Evolutionary conservation across 2,113 vertebrate species (phyloP), one percentile per base, ranked within the genome.

Genomic region (Neoarius graeffei): DNA sequence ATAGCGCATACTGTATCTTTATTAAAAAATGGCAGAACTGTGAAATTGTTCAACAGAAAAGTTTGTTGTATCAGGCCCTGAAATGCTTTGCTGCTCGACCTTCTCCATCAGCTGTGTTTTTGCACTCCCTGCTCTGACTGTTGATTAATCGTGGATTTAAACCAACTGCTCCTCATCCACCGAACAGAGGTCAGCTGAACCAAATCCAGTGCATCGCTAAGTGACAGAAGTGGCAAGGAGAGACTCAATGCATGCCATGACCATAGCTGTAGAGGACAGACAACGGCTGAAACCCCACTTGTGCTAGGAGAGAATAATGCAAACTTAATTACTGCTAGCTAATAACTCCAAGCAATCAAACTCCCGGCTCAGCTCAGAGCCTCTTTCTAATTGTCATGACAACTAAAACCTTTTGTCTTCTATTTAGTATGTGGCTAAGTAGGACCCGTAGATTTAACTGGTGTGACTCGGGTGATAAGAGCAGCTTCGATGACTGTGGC

Each of bases 321-420:
- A 92, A 93, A 92, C 92, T 90, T 95, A 94, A 95, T 95, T 94
- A 95, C 90, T 74, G 73, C 91, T 91, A 91, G 93, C 93, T 95
- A 94, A 95, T 95, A 95, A 95, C 93, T 93, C 91, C 85, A 89
- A 89, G 93, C 93, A 92, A 93, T 94, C 82, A 84, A 93, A 90
- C 89, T 89, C 92, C 90, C 91, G 88, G 91, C 90, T 91, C 92
- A 27, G 92, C 92, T 93, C 92, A 87, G 89, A 93, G 93, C 91
- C 93, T 94, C 83, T 77, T 89, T 91, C 87, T 94, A 94, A 94
- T 94, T 94, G 92, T 92, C 92, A 92, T 89, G 91, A 92, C 30
- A 83, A 92, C 90, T 93, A 90, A 94, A 94, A 92, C 90, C 92
- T 88, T 93, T 93, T 93, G 89, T 91, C 91, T 93, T 92, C 91